Percentiles rank a stretch among this genome's conserved stretches.
phyloP scores from a whole-genome alignment of 2,888 invertebrate genomes.

The Agrilus cyanescens region DNA sequence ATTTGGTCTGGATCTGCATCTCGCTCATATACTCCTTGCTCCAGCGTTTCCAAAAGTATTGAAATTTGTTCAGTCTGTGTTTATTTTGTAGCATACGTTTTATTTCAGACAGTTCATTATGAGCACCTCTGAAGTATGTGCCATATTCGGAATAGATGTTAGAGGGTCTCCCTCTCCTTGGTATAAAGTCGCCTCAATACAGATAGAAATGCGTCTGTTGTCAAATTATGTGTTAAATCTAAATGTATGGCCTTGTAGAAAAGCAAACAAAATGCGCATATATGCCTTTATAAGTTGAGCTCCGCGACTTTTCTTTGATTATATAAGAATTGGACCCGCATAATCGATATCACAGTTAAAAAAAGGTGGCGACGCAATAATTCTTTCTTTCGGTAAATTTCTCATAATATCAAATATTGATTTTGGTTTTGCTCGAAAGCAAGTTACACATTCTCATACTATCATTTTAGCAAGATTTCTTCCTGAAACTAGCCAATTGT shows the following conservation, averaged over 20 bases:
- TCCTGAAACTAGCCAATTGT: no score
- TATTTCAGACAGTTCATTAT: no score
- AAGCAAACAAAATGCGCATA: conserved; percentile 20
- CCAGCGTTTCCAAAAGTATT: no score
- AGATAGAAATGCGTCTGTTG: conserved; percentile 22
- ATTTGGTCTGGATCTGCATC: no score
- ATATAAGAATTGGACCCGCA: conserved; percentile 15
- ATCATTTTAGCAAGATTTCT: conserved; percentile 11
- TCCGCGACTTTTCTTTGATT: conserved; percentile 8
- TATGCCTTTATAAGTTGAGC: conserved; percentile 19
- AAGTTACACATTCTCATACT: conserved; percentile 12
- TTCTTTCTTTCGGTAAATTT: conserved; percentile 6
- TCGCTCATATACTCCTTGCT: no score
- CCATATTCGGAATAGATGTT: conserved; percentile 24
- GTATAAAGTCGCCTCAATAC: conserved; percentile 21
- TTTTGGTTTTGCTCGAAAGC: conserved; percentile 9
- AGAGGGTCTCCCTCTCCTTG: conserved; percentile 18
- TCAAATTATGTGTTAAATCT: conserved; percentile 21
- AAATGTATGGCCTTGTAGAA: conserved; percentile 21
- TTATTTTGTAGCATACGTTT: no score
- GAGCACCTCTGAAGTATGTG: conserved; percentile 25
- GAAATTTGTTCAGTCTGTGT: no score
- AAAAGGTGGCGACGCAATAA: conserved; percentile 6
- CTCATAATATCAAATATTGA: conserved; percentile 8
- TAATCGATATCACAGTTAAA: conserved; percentile 16